Evolutionary conservation across 2,888 invertebrate genomes (phyloP), one percentile per base, ranked within the genome.

Genomic region (Perizoma affinitatum): DNA sequence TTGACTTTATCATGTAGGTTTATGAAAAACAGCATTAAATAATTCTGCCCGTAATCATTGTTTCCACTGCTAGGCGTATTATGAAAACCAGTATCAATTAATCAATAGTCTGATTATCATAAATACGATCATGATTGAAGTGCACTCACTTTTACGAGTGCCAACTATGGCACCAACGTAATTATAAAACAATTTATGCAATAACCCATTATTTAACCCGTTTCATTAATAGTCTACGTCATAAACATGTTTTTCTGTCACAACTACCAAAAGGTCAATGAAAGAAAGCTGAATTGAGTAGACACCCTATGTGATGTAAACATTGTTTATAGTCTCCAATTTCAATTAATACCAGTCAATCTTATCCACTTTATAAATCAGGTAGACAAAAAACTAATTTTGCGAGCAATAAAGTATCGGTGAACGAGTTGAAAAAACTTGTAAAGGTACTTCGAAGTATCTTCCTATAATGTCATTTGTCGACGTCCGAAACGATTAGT

Each of bases 231-330:
- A 65, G 63, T 61, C 64, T 70, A 66, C 69, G 71, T 77, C 74
- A 74, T 72, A 73, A 73, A 74, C 79, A 75, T 67, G 75, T 74
- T 72, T 68, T 66, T 67, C 75, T 76, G 73, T 74, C 76, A 74
- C 70, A 75, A 73, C 68, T 74, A 67, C 10, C 5, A 10, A 87
- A 88, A 90, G 88, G 89, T 89, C 86, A 86, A 67, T 69, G 83
- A 86, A 79, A 79, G 88, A 90, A 90, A 89, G 88, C 66, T 63
- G 61, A 54, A 59, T 76, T 73, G 60, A 65, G 69, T 53, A 61
- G 70, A 62, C 60, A 61, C 58, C 53, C 62, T 65, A 52, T 66
- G 51, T 64, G 61, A 68, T 65, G 58, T 56, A 57, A 63, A 54
- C 57, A 54, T 54, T 62, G 47, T 61, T 60, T 54, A 56, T 43